These are phyloP conservation scores for Leptinotarsa rubiginosa DNA, from an alignment of 2,888 invertebrate genomes.

Conservation along the genomic window DNA sequence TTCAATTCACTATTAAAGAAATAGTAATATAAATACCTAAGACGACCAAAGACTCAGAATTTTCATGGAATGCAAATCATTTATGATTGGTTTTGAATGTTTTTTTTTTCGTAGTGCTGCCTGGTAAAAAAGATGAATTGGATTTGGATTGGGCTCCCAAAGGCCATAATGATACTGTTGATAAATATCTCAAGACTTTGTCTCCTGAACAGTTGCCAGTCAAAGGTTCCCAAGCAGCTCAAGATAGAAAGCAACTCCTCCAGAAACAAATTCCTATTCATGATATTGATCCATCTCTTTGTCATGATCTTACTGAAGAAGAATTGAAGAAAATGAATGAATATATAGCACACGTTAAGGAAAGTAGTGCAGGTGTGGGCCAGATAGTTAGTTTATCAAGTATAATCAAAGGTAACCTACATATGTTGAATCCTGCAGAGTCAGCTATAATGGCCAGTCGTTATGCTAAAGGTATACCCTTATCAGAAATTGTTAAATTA, in stretches of 20 bases:
- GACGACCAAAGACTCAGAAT: too few species aligned
- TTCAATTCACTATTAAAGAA: too few species aligned
- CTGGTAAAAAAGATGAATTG: slow-evolving; percentile 63
- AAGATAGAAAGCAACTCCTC: slow-evolving; percentile 81
- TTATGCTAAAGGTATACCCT: slow-evolving; percentile 55
- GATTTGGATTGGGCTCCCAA: slow-evolving; percentile 65
- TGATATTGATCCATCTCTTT: slow-evolving; percentile 78
- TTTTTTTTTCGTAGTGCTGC: slow-evolving; percentile 56
- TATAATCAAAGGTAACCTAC: slow-evolving; percentile 51
- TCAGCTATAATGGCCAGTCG: slow-evolving; percentile 56
- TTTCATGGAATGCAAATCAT: too few species aligned
- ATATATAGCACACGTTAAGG: slow-evolving; percentile 64
- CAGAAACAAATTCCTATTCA: slow-evolving; percentile 88
- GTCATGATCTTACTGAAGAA: slow-evolving; percentile 68
- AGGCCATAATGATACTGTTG: slow-evolving; percentile 63
- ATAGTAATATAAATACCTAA: too few species aligned
- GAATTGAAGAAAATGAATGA: slow-evolving; percentile 64
- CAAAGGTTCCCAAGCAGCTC: slow-evolving; percentile 83
- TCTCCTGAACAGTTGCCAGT: slow-evolving; percentile 82
- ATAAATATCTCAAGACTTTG: slow-evolving; percentile 67
- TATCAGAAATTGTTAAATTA: slow-evolving; percentile 58
- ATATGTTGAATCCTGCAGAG: slow-evolving; percentile 47
- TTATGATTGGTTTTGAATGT: background rate
- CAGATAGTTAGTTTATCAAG: slow-evolving; percentile 57
- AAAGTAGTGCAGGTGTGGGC: slow-evolving; percentile 63